Percentiles rank a stretch among this genome's conserved stretches.
These are phyloP conservation scores for Rachycentron canadum DNA, from an alignment of 2,797 vertebrate genomes.

Conservation along the genomic window DNA sequence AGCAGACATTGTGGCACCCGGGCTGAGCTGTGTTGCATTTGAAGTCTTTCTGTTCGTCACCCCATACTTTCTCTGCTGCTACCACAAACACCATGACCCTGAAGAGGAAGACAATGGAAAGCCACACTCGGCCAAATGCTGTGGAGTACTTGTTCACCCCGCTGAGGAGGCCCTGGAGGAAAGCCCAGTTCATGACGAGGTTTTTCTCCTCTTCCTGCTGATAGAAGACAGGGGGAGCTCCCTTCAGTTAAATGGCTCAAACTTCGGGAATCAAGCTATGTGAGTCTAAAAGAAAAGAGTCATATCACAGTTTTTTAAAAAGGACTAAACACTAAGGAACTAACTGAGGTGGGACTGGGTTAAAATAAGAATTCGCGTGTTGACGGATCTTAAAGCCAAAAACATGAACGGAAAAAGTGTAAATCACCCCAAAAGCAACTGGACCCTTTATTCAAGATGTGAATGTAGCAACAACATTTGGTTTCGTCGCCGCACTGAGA, in stretches of 20 bases:
- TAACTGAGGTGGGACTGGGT: neutral
- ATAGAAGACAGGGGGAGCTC: constrained; percentile 54
- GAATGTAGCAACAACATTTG: neutral
- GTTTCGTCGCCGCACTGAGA: neutral
- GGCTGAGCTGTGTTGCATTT: constrained; percentile 95
- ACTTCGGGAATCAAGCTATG: constrained; percentile 1
- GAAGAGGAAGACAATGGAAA: constrained; percentile 96
- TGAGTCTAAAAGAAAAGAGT: neutral
- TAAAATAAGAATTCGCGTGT: neutral
- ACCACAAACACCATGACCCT: constrained; percentile 95
- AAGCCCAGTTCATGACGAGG: constrained; percentile 93
- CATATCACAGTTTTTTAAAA: neutral
- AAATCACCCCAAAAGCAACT: neutral
- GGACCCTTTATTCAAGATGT: neutral
- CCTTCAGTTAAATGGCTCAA: constrained; percentile 32
- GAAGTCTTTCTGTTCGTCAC: constrained; percentile 96
- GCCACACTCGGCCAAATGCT: constrained; percentile 95
- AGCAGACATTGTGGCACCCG: constrained; percentile 96
- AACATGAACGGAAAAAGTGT: accelerated
- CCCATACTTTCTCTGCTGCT: constrained; percentile 94
- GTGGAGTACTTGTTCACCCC: constrained; percentile 97
- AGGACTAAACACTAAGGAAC: neutral
- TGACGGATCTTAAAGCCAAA: neutral
- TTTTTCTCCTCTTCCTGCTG: constrained; percentile 61
- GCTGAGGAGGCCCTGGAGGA: constrained; percentile 91